Percentiles rank a stretch among this genome's conserved stretches.
These are phyloP conservation scores for Barbus barbus DNA, from an alignment of 2,113 vertebrate genomes.

Conservation along the genomic window DNA sequence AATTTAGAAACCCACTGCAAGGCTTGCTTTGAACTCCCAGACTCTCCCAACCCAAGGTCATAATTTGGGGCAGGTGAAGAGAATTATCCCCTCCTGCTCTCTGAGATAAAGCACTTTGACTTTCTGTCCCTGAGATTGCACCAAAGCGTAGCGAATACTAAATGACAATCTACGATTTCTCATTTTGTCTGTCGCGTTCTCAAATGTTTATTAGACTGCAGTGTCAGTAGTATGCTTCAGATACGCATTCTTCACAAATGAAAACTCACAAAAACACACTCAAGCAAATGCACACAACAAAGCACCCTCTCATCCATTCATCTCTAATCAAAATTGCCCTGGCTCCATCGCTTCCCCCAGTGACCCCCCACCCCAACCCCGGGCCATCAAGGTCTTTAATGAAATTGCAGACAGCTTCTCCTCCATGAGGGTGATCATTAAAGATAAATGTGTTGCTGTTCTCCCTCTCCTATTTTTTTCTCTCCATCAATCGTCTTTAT, in stretches of 20 bases:
- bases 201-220: slow-evolving; percentile 43
- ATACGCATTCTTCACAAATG: neutral
- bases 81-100: slow-evolving; percentile 67
- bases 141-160: slow-evolving; percentile 35
- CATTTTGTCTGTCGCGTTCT: neutral
- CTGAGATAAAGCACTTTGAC: slow-evolving; percentile 65
- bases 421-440: slow-evolving; percentile 67
- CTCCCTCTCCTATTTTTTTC: slow-evolving; percentile 33
- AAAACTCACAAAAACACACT: slow-evolving; percentile 19
- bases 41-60: slow-evolving; percentile 46
- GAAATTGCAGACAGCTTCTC: slow-evolving; percentile 60
- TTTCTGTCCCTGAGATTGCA: slow-evolving; percentile 12
- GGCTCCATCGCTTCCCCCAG: neutral
- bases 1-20: slow-evolving; percentile 56
- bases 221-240: slow-evolving; percentile 23
- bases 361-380: neutral
- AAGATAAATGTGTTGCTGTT: slow-evolving; percentile 68
- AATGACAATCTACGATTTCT: slow-evolving; percentile 10
- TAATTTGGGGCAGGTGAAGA: slow-evolving; percentile 61
- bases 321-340: slow-evolving; percentile 12
- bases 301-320: slow-evolving; percentile 14
- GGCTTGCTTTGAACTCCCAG: slow-evolving; percentile 32
- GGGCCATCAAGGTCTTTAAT: slow-evolving; percentile 56
- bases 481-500: slow-evolving; percentile 42
- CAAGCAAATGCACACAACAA: slow-evolving; percentile 12